Evolutionary conservation across 2,113 vertebrate species (phyloP).

Genomic region (Fulmarus glacialis): DNA sequence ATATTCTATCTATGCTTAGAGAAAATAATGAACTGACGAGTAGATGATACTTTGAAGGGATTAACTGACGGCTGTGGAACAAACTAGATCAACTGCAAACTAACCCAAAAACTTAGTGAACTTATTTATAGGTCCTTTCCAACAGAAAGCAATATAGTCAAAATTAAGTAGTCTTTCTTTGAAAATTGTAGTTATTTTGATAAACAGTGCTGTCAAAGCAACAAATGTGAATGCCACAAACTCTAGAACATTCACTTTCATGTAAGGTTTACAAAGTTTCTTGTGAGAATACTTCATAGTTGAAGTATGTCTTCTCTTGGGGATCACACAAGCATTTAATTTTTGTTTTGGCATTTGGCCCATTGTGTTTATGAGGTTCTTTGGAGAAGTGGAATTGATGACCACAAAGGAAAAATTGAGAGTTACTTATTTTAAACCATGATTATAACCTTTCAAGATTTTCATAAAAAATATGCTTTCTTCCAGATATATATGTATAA

Average conservation of each 20-base stretch:
- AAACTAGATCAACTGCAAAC: constrained; percentile 41
- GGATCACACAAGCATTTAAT: constrained; percentile 57
- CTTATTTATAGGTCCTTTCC: constrained; percentile 40
- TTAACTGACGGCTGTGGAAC: constrained; percentile 27
- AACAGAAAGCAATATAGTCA: constrained; percentile 51
- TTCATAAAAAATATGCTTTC: neutral
- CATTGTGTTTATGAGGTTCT: constrained; percentile 68
- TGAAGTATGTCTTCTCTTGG: constrained; percentile 60
- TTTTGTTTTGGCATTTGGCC: constrained; percentile 64
- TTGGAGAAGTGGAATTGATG: constrained; percentile 60
- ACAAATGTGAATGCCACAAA: constrained; percentile 12
- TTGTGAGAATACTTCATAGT: constrained; percentile 60
- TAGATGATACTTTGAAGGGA: constrained; percentile 46
- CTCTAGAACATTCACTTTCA: constrained; percentile 29
- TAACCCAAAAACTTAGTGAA: constrained; percentile 30
- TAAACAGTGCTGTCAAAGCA: constrained; percentile 63
- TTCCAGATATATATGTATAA: neutral
- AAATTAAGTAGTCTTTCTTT: constrained; percentile 58
- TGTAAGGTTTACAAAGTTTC: constrained; percentile 21
- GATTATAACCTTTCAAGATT: constrained; percentile 55
- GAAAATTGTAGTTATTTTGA: constrained; percentile 70
- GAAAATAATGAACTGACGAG: constrained; percentile 30
- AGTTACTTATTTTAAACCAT: constrained; percentile 60
- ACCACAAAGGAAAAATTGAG: constrained; percentile 62
- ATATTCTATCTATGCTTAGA: constrained; percentile 3